phyloP scores from a whole-genome alignment of 1,140 invertebrate species.

The Rhyzopertha dominica region DNA sequence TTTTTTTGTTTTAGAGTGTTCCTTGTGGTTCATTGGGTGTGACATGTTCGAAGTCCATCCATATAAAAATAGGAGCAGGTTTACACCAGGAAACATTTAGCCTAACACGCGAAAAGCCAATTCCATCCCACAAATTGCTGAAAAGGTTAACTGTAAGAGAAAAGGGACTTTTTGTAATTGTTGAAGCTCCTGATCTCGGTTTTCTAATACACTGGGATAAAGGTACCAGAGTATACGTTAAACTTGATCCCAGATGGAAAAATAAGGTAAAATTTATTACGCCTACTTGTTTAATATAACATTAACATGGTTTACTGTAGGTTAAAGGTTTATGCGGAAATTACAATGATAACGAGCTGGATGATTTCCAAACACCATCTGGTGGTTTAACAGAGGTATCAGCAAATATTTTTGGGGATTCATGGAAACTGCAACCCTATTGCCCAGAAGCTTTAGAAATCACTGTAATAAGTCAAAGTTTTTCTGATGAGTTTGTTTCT shows the following conservation, averaged over 20 bases:
- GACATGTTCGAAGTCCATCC: constrained; percentile 80
- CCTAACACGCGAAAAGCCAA: constrained; percentile 51
- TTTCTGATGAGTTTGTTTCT: constrained; percentile 12
- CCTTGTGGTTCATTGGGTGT: constrained; percentile 81
- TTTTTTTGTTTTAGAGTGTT: constrained; percentile 57
- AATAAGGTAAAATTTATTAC: constrained; percentile 51
- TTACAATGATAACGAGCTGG: constrained; percentile 74
- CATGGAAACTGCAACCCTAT: constrained; percentile 76
- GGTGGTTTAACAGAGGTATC: constrained; percentile 68
- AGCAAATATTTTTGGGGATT: constrained; percentile 73
- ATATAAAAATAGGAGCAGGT: constrained; percentile 53
- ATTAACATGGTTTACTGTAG: constrained; percentile 42
- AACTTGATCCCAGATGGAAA: constrained; percentile 68
- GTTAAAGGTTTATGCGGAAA: constrained; percentile 86
- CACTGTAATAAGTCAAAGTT: constrained; percentile 36
- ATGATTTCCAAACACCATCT: constrained; percentile 81
- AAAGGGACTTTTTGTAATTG: constrained; percentile 70
- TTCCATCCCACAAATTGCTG: constrained; percentile 46
- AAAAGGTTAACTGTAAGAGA: constrained; percentile 54
- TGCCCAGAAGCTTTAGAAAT: constrained; percentile 56
- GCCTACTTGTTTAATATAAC: background rate
- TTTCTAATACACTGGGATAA: constrained; percentile 82
- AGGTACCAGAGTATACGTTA: constrained; percentile 74
- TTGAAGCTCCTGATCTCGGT: constrained; percentile 72
- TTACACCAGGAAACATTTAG: constrained; percentile 57